Evolutionary conservation across 2,113 vertebrate species (phyloP), one percentile per base, ranked within the genome.

Genomic region (Scatophagus argus): DNA sequence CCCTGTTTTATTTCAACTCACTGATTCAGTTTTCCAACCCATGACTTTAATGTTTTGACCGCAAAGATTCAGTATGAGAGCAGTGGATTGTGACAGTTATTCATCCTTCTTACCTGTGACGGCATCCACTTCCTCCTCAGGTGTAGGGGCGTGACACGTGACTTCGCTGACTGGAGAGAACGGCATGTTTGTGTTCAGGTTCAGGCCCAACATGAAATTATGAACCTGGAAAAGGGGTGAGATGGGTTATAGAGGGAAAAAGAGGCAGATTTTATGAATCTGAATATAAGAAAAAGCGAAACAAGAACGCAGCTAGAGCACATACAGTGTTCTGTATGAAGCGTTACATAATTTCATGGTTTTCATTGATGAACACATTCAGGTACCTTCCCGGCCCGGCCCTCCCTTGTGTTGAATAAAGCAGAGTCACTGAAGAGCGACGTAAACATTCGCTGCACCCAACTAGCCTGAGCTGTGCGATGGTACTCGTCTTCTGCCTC

Each of bases 171-270:
- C 64, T 0, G 96, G 96, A 29, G 96, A 97, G 51, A 95, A 89
- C 0, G 96, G 96, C 21, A 96, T 95, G 43, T 88, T 95, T 6
- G 95, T 95, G 81, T 97, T 98, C 82, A 99, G 95, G 89, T 98
- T 98, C 74, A 99, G 88, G 36, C 98, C 97, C 92, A 99, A 73
- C 98, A 99, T 99, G 92, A 99, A 99, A 92, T 99, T 99, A 90
- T 99, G 96, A 56, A 99, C 92, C 92, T 93, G 85, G 41, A 25
- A 8, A 73, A 23, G 44, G 0, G 1, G 16, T n/a, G 19, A 67
- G 17, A 47, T 6, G 11, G 16, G 4, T 34, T 44, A 14, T n/a
- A 9, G 5, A 56, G 2, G 19, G 27, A 19, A 0, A 21, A 34
- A 34, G 0, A 21, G 3, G 21, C 16, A 36, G 19, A 23, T 9